Evolutionary conservation across 1,140 invertebrate genomes (phyloP).

Genomic region (Brachionus angularis): DNA sequence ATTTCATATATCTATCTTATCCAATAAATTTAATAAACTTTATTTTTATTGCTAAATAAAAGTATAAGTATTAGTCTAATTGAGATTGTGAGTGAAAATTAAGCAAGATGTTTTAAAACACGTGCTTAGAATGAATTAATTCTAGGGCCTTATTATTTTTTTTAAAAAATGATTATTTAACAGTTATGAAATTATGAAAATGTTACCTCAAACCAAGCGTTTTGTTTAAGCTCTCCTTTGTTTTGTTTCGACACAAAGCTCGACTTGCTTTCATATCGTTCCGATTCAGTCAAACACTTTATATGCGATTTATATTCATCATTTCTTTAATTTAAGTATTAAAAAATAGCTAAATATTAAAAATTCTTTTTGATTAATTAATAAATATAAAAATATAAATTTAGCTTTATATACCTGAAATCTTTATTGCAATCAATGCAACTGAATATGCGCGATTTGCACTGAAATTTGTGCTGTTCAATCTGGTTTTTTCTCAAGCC

Average conservation of each 20-base stretch:
- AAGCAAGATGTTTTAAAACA: background rate
- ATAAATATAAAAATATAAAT: no score
- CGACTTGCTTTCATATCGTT: constrained; percentile 76
- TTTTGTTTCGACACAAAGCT: constrained; percentile 69
- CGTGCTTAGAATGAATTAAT: background rate
- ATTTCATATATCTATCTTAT: no score
- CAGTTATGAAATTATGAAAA: background rate
- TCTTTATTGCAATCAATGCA: constrained; percentile 88
- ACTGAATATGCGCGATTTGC: constrained; percentile 73
- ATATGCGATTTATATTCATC: constrained; percentile 75
- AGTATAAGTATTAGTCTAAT: no score
- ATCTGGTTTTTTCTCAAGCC: constrained; percentile 83
- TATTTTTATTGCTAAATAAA: no score
- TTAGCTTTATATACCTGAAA: constrained; percentile 64
- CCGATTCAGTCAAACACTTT: constrained; percentile 84
- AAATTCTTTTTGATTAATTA: constrained; percentile 26
- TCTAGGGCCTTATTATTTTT: no score
- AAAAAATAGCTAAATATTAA: background rate
- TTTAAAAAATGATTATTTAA: background rate
- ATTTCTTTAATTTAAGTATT: constrained; percentile 62
- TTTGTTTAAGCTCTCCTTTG: constrained; percentile 84
- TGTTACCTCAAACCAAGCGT: constrained; percentile 73
- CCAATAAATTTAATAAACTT: no score
- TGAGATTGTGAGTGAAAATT: no score
- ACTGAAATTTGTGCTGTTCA: constrained; percentile 69